Evolutionary conservation across 2,888 invertebrate species (phyloP).

Genomic region (Leucophenga montana): DNA sequence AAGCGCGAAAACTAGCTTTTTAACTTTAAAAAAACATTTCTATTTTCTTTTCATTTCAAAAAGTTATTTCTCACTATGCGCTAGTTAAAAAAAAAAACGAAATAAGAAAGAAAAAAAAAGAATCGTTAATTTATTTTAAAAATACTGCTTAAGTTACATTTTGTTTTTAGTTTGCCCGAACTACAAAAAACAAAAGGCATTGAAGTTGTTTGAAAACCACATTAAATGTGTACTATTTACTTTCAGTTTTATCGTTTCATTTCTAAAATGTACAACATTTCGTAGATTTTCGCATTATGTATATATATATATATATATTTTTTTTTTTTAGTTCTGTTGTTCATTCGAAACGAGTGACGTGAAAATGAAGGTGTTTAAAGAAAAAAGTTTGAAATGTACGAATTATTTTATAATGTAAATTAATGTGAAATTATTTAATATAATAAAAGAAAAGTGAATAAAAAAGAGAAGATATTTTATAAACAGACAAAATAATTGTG

Average conservation of each 20-base stretch:
- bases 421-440: slow-evolving; percentile 11
- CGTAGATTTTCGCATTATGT: slow-evolving; percentile 6
- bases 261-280: slow-evolving; percentile 15
- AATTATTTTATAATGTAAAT: neutral
- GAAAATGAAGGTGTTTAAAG: neutral
- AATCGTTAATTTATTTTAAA: too few relatives aligned
- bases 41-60: neutral
- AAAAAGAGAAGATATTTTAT: slow-evolving; percentile 1
- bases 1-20: too few relatives aligned
- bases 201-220: too few relatives aligned
- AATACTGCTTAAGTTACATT: slow-evolving; percentile 11
- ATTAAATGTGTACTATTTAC: too few relatives aligned
- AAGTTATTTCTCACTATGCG: too few relatives aligned
- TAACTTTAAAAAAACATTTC: too few relatives aligned
- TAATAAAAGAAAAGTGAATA: slow-evolving; percentile 9
- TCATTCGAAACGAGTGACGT: neutral
- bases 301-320: neutral
- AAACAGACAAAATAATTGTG: neutral
- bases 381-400: neutral
- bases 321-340: neutral
- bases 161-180: neutral
- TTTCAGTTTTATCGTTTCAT: neutral
- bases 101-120: too few relatives aligned
- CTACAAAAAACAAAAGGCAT: neutral
- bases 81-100: too few relatives aligned